Evolutionary conservation across 1,140 invertebrate genomes (phyloP).

Genomic region (Drosophila quadrilineata): DNA sequence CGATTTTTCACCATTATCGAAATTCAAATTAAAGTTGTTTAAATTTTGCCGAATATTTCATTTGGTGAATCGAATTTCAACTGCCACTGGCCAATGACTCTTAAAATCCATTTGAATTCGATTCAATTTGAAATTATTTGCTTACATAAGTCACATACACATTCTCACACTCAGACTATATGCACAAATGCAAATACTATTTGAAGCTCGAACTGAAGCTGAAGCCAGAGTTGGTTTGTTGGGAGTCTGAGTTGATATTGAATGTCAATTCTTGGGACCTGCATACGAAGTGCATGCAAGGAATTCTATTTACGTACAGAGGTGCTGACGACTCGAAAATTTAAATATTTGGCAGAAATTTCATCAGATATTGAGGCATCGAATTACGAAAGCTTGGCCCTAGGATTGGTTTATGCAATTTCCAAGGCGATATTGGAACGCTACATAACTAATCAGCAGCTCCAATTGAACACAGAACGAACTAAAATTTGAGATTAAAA

Average conservation of each 20-base stretch:
- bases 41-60: background rate
- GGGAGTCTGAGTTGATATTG: slow-evolving; percentile 12
- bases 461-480: slow-evolving; percentile 20
- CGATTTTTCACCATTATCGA: no score
- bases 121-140: slow-evolving; percentile 64
- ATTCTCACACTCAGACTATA: slow-evolving; percentile 1
- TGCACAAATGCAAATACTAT: no score
- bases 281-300: slow-evolving; percentile 8
- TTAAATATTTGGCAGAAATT: slow-evolving; percentile 50
- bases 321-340: slow-evolving; percentile 43
- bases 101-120: slow-evolving; percentile 54
- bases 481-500: slow-evolving; percentile 63
- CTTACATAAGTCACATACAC: slow-evolving; percentile 29
- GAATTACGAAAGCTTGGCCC: slow-evolving; percentile 51
- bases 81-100: slow-evolving; percentile 6
- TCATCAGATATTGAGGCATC: slow-evolving; percentile 62
- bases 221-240: slow-evolving; percentile 2
- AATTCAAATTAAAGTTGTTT: background rate
- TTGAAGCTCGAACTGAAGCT: no score
- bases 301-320: slow-evolving; percentile 13
- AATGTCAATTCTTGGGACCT: slow-evolving; percentile 22
- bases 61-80: slow-evolving; percentile 6
- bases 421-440: slow-evolving; percentile 23
- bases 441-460: slow-evolving; percentile 45
- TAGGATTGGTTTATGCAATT: slow-evolving; percentile 49